Conservation (phyloP, 1,140 invertebrate species). For the Drosophila sulfurigaster region DNA sequence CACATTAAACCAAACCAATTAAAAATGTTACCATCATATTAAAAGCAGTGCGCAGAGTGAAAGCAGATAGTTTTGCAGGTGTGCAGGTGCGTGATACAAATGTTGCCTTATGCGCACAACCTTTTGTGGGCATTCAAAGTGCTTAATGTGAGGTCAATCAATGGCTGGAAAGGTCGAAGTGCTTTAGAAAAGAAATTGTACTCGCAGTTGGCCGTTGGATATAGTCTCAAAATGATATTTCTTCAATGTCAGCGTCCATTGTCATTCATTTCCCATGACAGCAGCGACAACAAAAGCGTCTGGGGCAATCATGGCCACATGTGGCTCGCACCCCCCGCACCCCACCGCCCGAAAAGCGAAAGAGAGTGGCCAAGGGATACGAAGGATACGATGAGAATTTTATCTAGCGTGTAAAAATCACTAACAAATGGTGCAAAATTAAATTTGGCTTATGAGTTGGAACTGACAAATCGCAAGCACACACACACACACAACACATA, state of each 20-base stretch:
- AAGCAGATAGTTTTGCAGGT: too few relatives aligned
- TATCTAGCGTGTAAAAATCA: slow-evolving; percentile 78
- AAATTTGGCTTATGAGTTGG: slow-evolving; percentile 84
- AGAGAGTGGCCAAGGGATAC: neutral
- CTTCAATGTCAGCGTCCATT: slow-evolving; percentile 26
- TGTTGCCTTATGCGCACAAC: too few relatives aligned
- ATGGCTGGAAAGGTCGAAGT: slow-evolving; percentile 8
- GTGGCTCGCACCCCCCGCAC: slow-evolving; percentile 29
- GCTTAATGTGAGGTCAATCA: neutral
- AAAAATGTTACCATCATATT: too few relatives aligned
- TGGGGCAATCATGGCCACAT: slow-evolving; percentile 30
- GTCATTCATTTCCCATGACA: slow-evolving; percentile 32
- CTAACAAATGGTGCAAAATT: slow-evolving; percentile 80
- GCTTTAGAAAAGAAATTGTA: neutral
- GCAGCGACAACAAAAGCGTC: neutral
- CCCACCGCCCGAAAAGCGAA: neutral
- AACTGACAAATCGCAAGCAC: slow-evolving; percentile 77
- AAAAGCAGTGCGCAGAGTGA: too few relatives aligned
- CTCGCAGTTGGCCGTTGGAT: neutral
- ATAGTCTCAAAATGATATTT: slow-evolving; percentile 10
- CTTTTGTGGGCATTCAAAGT: neutral
- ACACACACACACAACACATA: slow-evolving; percentile 4
- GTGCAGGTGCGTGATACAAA: too few relatives aligned
- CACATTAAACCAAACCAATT: too few relatives aligned
- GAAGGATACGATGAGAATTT: slow-evolving; percentile 51